Conservation (phyloP, 23 tunicate genomes). For the Trididemnum nubilum region DNA sequence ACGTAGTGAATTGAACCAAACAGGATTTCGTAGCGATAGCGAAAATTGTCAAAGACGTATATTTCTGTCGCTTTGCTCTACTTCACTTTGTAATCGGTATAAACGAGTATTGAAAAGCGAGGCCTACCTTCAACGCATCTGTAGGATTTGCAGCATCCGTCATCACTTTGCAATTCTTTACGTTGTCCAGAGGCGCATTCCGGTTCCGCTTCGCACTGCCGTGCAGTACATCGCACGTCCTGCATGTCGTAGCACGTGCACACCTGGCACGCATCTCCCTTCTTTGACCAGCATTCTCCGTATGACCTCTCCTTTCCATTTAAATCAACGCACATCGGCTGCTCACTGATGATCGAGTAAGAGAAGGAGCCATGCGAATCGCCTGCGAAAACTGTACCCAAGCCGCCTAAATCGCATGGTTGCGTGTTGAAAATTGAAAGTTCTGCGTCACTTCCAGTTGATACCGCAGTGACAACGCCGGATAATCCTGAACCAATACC, state of each 20-base stretch:
- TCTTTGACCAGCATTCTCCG: constrained; percentile 87
- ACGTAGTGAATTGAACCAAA: too few species aligned
- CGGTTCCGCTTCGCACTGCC: constrained; percentile 42
- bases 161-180: constrained; percentile 29
- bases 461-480: background rate
- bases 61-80: too few species aligned
- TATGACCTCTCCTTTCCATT: constrained; percentile 64
- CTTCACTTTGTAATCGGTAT: too few species aligned
- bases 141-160: constrained; percentile 56
- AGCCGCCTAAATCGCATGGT: background rate
- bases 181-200: constrained; percentile 39
- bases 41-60: too few species aligned
- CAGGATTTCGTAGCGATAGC: too few species aligned
- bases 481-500: background rate
- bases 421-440: background rate
- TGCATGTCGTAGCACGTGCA: constrained; percentile 70
- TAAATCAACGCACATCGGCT: constrained; percentile 65
- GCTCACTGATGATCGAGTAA: constrained; percentile 45
- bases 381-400: background rate
- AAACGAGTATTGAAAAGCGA: too few species aligned
- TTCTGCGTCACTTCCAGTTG: background rate
- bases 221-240: constrained; percentile 50
- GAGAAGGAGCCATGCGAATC: constrained; percentile 23
- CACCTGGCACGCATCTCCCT: constrained; percentile 46
- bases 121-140: constrained; percentile 62